Base-by-base conservation (phyloP, 2,797 vertebrate genomes). In the Morelia viridis region DNA sequence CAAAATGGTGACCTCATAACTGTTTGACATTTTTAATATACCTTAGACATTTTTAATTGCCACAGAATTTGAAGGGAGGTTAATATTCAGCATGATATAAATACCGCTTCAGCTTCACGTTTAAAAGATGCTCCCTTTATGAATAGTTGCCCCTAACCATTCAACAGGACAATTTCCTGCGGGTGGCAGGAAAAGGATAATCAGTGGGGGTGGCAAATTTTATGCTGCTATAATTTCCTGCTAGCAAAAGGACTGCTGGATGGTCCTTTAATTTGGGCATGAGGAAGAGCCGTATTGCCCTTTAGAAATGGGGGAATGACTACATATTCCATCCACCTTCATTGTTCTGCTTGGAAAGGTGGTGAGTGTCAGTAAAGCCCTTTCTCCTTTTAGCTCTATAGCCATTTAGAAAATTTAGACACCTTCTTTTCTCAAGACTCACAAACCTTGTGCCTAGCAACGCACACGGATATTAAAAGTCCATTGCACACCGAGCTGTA, bases 301-400 rank as follows among this genome's bases (percentile, higher is more conserved):
- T 95, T 97, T 93, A 90, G 26, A 94, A 96, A 94, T 87, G 35
- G 71, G 92, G 12, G 90, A 71, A 87, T 0, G 0, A 92, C 88
- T 95, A 61, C 41, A 83, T 53, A 28, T 15, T 68, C 88, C 71
- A 90, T 93, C 92, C 93, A 90, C 95, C 95, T 94, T 95, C 71
- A 94, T 56, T 91, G 64, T 60, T 91, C 85, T 96, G 61, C 88
- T 96, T 92, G 50, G 58, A 97, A 96, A 95, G 94, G 65, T 93
- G 91, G 96, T 96, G 91, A 87, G 91, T 95, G 58, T 93, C 88
- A 94, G 10, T 92, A 94, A 96, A 89, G 87, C 31, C 89, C 83
- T 93, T 93, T 94, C 93, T 41, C 80, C 35, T 88, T 94, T 94
- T 93, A 91, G 80, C 88, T 93, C 94, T 95, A 93, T 92, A 93